phyloP scores from a whole-genome alignment of 2,888 invertebrate genomes.

The Microplitis deprimator region DNA sequence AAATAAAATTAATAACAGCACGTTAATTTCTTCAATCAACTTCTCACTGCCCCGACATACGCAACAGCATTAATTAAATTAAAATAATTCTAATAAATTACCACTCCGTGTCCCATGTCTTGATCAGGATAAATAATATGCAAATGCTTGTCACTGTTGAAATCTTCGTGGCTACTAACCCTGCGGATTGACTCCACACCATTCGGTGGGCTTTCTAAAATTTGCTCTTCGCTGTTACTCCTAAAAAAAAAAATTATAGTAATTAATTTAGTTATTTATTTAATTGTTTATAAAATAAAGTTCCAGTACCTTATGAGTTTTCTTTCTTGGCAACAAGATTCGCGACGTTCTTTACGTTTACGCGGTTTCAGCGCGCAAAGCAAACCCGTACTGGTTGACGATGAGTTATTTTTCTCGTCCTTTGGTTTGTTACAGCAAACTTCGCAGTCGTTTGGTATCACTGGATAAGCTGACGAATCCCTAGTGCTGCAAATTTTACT shows the following conservation, averaged over 20 bases:
- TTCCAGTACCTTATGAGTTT: conserved; percentile 64
- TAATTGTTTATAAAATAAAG: background rate
- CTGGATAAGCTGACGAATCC: conserved; percentile 60
- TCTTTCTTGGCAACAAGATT: conserved; percentile 72
- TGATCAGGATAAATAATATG: conserved; percentile 62
- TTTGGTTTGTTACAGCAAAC: conserved; percentile 59
- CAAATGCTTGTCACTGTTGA: conserved; percentile 69
- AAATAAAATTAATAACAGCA: conserved; percentile 7
- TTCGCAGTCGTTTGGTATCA: conserved; percentile 63
- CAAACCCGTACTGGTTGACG: conserved; percentile 71
- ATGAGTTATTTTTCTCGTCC: conserved; percentile 70
- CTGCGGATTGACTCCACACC: conserved; percentile 71
- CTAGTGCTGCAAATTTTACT: conserved; percentile 58
- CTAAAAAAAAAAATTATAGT: conserved; percentile 50
- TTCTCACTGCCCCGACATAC: too few species aligned
- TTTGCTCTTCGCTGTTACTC: conserved; percentile 68
- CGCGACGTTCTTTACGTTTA: conserved; percentile 77
- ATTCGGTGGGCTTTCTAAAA: conserved; percentile 59
- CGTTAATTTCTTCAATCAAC: background rate
- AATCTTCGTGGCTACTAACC: conserved; percentile 79
- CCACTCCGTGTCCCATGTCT: conserved; percentile 70
- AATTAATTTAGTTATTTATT: background rate
- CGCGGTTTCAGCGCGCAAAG: conserved; percentile 75
- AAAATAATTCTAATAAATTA: conserved; percentile 54
- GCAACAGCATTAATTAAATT: background rate